A percentile compares a stretch with the other conserved stretches of the same genome.
phyloP scores from a whole-genome alignment of 2,797 vertebrate genomes.

The Psittacula derbiana region DNA sequence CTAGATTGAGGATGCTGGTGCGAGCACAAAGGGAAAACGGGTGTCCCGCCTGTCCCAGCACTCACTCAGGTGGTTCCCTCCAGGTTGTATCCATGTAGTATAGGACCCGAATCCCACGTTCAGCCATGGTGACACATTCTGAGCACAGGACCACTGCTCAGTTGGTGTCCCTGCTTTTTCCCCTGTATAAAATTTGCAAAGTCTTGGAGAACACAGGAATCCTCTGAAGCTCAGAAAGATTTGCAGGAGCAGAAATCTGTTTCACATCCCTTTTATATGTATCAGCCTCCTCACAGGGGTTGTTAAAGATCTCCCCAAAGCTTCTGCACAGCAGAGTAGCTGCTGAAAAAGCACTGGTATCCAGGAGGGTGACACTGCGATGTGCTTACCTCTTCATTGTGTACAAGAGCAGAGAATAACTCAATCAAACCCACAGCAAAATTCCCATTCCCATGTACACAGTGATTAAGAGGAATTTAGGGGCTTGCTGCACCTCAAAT shows the following conservation, averaged over 20 bases:
- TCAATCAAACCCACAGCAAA: background rate
- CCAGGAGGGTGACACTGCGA: background rate
- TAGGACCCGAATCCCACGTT: background rate
- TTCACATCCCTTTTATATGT: background rate
- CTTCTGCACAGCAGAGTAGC: background rate
- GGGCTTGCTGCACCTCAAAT: background rate
- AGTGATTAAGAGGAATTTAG: background rate
- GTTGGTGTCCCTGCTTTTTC: background rate
- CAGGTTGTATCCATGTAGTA: background rate
- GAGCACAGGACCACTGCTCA: background rate
- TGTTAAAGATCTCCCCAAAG: constrained; percentile 14
- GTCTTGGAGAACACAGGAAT: background rate
- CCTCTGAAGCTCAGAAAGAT: background rate
- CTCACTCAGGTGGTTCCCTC: background rate
- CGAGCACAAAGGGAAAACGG: background rate
- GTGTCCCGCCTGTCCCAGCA: background rate
- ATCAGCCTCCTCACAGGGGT: background rate
- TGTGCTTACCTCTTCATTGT: background rate
- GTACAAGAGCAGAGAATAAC: background rate
- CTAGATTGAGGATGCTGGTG: background rate
- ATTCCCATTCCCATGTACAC: background rate
- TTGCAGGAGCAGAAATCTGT: background rate
- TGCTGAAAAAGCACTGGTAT: background rate
- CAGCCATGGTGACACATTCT: background rate
- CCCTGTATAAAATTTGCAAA: background rate